phyloP scores from a whole-genome alignment of 2,113 vertebrate species.

The Leptosomus discolor region DNA sequence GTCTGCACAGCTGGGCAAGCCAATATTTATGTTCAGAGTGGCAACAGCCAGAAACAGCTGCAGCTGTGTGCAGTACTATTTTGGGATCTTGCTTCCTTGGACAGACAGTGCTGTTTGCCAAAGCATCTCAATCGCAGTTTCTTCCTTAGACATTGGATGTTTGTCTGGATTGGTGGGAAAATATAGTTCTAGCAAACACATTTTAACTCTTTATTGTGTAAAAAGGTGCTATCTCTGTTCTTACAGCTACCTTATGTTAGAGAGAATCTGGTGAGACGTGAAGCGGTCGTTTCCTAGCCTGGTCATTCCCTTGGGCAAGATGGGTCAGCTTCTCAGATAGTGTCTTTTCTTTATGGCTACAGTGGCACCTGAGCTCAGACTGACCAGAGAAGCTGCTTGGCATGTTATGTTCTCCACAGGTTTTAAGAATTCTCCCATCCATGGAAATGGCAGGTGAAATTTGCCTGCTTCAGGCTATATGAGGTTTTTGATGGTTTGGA shows the following conservation, averaged over 20 bases:
- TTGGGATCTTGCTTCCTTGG: not conserved
- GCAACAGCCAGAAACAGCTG: not conserved
- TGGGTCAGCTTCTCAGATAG: not conserved
- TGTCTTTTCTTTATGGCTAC: not conserved
- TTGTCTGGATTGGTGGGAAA: not conserved
- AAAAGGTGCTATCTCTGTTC: not conserved
- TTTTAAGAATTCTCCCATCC: not conserved
- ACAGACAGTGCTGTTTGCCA: not conserved
- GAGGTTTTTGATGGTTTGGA: not conserved
- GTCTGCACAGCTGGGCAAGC: not conserved
- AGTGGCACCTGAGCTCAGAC: not conserved
- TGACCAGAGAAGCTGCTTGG: not conserved
- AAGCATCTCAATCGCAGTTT: not conserved
- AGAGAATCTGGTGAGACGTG: not conserved
- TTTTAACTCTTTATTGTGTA: not conserved
- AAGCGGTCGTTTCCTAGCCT: not conserved
- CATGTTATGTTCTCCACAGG: fast-evolving
- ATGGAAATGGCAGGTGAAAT: not conserved
- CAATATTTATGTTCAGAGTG: not conserved
- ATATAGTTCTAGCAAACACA: not conserved
- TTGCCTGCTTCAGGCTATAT: not conserved
- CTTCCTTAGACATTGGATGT: not conserved
- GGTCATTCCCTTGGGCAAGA: not conserved
- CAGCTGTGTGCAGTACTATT: not conserved
- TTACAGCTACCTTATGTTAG: not conserved